These are phyloP conservation scores for Eulithis testata DNA, from an alignment of 2,888 invertebrate genomes.

Conservation along the genomic window DNA sequence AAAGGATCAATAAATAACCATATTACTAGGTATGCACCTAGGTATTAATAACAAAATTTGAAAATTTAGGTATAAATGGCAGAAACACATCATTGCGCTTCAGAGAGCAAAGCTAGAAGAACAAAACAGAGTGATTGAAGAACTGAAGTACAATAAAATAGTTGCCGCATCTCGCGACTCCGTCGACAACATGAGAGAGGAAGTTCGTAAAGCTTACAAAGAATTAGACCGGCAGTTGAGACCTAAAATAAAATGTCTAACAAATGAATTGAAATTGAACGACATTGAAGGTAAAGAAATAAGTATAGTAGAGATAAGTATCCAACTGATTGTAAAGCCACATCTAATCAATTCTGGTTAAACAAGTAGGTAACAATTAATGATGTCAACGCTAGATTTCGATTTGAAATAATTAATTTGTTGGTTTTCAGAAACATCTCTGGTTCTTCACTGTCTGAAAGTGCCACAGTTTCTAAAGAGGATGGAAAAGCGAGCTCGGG, in stretches of 20 bases:
- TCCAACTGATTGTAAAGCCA: too few species aligned
- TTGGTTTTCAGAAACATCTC: slow-evolving; percentile 63
- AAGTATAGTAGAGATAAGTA: too few species aligned
- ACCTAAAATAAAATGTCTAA: slow-evolving; percentile 82
- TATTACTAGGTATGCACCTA: too few species aligned
- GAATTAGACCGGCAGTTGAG: slow-evolving; percentile 83
- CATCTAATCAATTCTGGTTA: too few species aligned
- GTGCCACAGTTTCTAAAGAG: slow-evolving; percentile 88
- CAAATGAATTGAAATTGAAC: slow-evolving; percentile 73
- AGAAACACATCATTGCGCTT: slow-evolving; percentile 89
- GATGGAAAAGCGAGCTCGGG: slow-evolving; percentile 89
- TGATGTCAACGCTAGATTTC: too few species aligned
- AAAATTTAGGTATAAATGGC: slow-evolving; percentile 85
- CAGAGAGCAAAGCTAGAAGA: slow-evolving; percentile 89
- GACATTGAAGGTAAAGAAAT: slow-evolving; percentile 72
- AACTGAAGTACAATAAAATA: slow-evolving; percentile 88
- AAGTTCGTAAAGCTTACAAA: slow-evolving; percentile 83
- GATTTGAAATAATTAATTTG: too few species aligned
- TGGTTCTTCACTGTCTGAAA: slow-evolving; percentile 79
- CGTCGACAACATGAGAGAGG: slow-evolving; percentile 81
- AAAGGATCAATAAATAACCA: too few species aligned
- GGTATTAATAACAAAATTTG: not conserved
- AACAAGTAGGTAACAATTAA: too few species aligned
- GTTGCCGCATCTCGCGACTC: slow-evolving; percentile 86
- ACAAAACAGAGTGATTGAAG: slow-evolving; percentile 89